These are phyloP conservation scores for Girardia tigrina DNA, from an alignment of 2,888 invertebrate species.

Conservation along the genomic window DNA sequence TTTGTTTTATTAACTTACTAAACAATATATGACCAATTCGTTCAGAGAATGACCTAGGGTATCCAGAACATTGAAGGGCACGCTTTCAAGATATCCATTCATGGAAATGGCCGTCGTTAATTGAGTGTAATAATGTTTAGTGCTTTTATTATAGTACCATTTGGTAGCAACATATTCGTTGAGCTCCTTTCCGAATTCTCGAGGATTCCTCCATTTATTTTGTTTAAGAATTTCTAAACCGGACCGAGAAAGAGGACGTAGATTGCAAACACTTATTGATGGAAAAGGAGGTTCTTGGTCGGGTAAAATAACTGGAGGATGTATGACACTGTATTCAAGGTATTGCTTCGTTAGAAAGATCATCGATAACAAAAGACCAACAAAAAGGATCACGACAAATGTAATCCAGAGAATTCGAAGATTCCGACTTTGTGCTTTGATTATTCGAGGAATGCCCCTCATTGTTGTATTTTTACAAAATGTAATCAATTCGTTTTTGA, in stretches of 20 bases:
- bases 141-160: background rate
- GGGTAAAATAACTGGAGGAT: constrained; percentile 36
- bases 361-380: constrained; percentile 35
- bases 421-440: constrained; percentile 29
- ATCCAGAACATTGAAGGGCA: constrained; percentile 15
- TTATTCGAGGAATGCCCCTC: constrained; percentile 36
- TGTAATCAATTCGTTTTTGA: background rate
- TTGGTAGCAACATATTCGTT: background rate
- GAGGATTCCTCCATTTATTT: constrained; percentile 33
- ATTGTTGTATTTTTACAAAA: constrained; percentile 37
- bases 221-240: constrained; percentile 28
- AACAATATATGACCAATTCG: constrained; percentile 27
- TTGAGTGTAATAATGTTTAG: background rate
- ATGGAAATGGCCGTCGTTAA: constrained; percentile 34
- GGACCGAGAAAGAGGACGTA: constrained; percentile 35
- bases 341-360: constrained; percentile 35
- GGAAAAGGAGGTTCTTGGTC: constrained; percentile 35
- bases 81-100: constrained; percentile 34
- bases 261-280: constrained; percentile 36
- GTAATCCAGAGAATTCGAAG: constrained; percentile 34
- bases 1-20: too few relatives aligned
- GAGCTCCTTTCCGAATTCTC: constrained; percentile 33
- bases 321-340: constrained; percentile 37
- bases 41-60: constrained; percentile 26
- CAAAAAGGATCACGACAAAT: constrained; percentile 36